Evolutionary conservation across 2,797 vertebrate genomes (phyloP), one percentile per base, ranked within the genome.

Genomic region (Sphenodon punctatus): DNA sequence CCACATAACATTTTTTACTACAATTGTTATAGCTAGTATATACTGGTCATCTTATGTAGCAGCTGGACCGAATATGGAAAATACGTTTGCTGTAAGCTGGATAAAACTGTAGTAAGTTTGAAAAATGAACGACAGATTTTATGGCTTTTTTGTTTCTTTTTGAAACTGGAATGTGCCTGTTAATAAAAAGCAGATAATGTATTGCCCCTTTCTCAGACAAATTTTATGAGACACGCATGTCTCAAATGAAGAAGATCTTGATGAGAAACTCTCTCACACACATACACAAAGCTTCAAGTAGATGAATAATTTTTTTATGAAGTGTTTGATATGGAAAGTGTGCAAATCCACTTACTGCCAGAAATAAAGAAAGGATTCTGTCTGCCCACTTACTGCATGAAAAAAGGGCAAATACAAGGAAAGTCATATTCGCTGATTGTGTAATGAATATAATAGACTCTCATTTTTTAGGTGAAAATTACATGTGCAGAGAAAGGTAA

Each of bases 171-270:
- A 80, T 66, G 10, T 32, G 49, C 88, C 63, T 39, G 45, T 72
- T 86, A 86, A 43, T 55, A 88, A 80, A 49, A 38, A 49, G 46
- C 51, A 34, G 42, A 34, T n/a, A n/a, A n/a, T n/a, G n/a, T n/a
- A n/a, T n/a, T n/a, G n/a, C n/a, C n/a, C n/a, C n/a, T n/a, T n/a
- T n/a, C n/a, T n/a, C n/a, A n/a, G n/a, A n/a, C n/a, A n/a, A n/a
- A n/a, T n/a, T 88, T 93, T 75, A 78, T 73, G 75, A 81, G 56
- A 88, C 86, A 82, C 70, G 36, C 77, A 88, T 88, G 82, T 83
- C 91, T 86, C 27, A 81, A 89, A 90, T 55, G 76, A 78, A 86
- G 60, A 84, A 75, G 76, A 49, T 42, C 51, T 80, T 70, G 53
- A 79, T 76, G 71, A 76, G 61, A 87, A 85, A 76, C 82, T 68